Percentiles rank a stretch among this genome's conserved stretches.
phyloP scores from a whole-genome alignment of 1,140 invertebrate species.

The Eciton burchellii region DNA sequence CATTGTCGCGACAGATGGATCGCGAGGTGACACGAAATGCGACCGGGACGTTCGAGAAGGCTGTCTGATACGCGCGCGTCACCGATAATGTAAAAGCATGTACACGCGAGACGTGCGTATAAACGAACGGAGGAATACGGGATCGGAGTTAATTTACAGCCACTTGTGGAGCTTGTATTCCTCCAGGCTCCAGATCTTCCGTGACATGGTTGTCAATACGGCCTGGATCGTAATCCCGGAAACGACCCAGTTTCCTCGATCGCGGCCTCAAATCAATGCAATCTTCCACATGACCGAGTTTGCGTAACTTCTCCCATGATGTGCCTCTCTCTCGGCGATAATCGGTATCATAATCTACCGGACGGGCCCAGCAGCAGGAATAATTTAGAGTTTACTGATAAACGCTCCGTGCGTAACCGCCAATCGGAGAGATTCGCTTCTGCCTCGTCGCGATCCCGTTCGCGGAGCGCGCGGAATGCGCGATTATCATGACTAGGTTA shows the following conservation, averaged over 20 bases:
- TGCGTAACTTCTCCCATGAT: background rate
- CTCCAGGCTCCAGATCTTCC: conserved; percentile 45
- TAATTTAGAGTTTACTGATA: background rate
- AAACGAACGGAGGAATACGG: conserved; percentile 50
- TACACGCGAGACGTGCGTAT: conserved; percentile 44
- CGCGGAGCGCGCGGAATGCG: too few relatives aligned
- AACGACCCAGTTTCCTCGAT: conserved; percentile 58
- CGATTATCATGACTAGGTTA: too few relatives aligned
- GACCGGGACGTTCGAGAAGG: too few relatives aligned
- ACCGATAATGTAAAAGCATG: too few relatives aligned
- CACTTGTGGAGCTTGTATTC: conserved; percentile 71
- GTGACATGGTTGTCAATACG: conserved; percentile 65
- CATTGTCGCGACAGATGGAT: too few relatives aligned
- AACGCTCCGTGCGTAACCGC: too few relatives aligned
- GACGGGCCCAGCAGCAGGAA: background rate
- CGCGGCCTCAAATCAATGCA: conserved; percentile 34
- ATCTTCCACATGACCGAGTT: conserved; percentile 14
- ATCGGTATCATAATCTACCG: background rate
- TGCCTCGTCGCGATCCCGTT: too few relatives aligned
- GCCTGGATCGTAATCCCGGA: conserved; percentile 67
- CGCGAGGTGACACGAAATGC: too few relatives aligned
- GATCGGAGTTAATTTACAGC: conserved; percentile 83
- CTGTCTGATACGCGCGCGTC: too few relatives aligned
- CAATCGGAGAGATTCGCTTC: too few relatives aligned
- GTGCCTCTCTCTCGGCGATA: background rate